A percentile compares a stretch with the other conserved stretches of the same genome.
Conservation (phyloP, 2,888 invertebrate genomes). For the Eupelmus urozonus region DNA sequence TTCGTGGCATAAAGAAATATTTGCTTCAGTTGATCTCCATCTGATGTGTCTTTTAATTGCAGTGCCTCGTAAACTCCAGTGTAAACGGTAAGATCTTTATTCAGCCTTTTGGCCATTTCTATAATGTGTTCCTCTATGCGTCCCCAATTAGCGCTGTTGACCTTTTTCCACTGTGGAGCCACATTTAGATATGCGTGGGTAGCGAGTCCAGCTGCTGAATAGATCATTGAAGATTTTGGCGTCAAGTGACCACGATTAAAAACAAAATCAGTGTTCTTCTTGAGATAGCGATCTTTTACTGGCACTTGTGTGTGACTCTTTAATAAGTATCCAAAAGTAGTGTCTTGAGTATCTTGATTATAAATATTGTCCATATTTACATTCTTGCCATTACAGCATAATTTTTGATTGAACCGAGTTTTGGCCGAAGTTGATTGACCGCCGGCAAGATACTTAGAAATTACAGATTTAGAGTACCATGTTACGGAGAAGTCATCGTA, state of each 20-base stretch:
- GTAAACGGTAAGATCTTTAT: neutral
- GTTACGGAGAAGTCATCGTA: neutral
- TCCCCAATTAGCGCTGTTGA: slow-evolving; percentile 14
- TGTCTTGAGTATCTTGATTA: neutral
- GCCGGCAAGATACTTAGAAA: neutral
- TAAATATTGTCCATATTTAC: slow-evolving; percentile 6
- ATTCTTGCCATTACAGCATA: neutral
- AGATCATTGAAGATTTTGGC: slow-evolving; percentile 4
- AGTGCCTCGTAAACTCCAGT: neutral
- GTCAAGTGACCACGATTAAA: slow-evolving; percentile 24
- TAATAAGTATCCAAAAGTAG: neutral
- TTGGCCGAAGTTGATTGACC: neutral
- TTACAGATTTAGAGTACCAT: neutral
- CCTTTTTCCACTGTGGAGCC: neutral
- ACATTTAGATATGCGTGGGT: neutral
- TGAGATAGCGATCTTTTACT: neutral
- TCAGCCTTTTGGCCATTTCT: neutral
- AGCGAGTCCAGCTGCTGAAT: neutral
- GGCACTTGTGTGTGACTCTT: neutral
- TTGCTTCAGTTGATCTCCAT: neutral
- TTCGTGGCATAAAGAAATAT: neutral
- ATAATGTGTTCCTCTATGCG: slow-evolving; percentile 5
- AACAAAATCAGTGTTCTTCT: neutral
- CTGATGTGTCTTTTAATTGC: neutral
- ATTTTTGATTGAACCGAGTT: neutral